A percentile compares a stretch with the other conserved stretches of the same genome.
Conservation (phyloP, 2,888 invertebrate genomes). For the Erebia palarica region DNA sequence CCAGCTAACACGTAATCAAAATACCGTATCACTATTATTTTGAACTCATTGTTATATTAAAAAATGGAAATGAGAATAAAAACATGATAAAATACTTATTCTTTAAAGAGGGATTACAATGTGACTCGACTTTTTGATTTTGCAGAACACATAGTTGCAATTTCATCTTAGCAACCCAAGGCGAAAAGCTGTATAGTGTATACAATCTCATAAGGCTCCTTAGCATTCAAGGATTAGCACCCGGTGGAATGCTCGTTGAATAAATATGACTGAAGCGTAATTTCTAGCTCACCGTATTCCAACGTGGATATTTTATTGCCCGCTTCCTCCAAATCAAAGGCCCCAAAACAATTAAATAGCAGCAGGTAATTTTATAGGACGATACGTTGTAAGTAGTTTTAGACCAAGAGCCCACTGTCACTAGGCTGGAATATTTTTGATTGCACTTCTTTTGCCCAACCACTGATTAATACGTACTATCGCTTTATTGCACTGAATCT, state of each 20-base stretch:
- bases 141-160: background rate
- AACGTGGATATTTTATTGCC: conserved; percentile 3
- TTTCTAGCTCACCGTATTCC: conserved; percentile 12
- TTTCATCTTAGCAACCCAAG: conserved; percentile 11
- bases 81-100: too few species aligned
- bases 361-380: background rate
- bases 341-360: conserved; percentile 4
- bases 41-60: too few species aligned
- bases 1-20: too few species aligned
- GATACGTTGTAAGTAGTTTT: conserved; percentile 1
- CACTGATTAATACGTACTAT: background rate
- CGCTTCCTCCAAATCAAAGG: conserved; percentile 3
- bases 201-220: conserved; percentile 16
- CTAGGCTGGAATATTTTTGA: background rate
- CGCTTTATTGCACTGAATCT: background rate
- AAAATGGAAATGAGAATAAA: too few species aligned
- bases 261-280: conserved; percentile 6
- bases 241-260: background rate
- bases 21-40: too few species aligned
- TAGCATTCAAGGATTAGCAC: conserved; percentile 20
- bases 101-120: background rate
- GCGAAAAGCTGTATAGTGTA: conserved; percentile 12
- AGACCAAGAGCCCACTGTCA: background rate
- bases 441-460: background rate
- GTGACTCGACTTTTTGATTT: background rate